Percentiles rank a stretch among this genome's conserved stretches.
Evolutionary conservation across 2,113 vertebrate genomes (phyloP).

Genomic region (Halichoerus grypus): DNA sequence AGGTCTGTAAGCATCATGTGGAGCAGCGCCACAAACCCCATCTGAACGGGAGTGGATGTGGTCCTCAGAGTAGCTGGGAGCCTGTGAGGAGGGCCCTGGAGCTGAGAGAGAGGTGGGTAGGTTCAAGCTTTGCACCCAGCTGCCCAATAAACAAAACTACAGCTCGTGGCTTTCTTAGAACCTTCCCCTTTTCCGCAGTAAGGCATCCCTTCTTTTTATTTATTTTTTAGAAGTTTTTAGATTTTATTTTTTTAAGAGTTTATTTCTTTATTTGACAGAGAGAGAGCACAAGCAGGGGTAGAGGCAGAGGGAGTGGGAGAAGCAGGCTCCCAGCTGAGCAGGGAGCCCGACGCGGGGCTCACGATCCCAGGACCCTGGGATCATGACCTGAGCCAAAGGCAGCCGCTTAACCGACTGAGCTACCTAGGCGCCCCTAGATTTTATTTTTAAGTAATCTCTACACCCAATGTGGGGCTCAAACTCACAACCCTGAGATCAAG

Average conservation of each 20-base stretch:
- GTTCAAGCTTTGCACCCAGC: neutral
- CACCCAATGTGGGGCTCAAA: neutral
- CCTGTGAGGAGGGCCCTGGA: neutral
- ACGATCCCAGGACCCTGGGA: too few relatives aligned
- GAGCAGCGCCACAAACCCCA: too few relatives aligned
- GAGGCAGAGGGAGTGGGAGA: too few relatives aligned
- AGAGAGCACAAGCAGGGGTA: too few relatives aligned
- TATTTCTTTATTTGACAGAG: too few relatives aligned
- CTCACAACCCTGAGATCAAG: neutral
- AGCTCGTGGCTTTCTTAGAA: neutral
- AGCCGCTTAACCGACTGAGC: too few relatives aligned
- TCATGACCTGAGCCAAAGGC: too few relatives aligned
- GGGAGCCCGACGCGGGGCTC: too few relatives aligned
- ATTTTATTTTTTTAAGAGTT: too few relatives aligned
- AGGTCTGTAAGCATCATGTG: neutral
- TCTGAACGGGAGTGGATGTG: neutral
- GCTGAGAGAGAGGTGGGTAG: neutral
- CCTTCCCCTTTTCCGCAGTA: neutral
- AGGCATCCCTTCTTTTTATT: neutral
- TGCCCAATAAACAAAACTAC: neutral
- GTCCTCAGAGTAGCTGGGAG: neutral
- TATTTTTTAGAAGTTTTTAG: neutral
- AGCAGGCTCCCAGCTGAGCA: too few relatives aligned
- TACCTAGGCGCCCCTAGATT: too few relatives aligned
- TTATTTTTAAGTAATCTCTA: too few relatives aligned